Evolutionary conservation across 2,797 vertebrate species (phyloP), one percentile per base, ranked within the genome.

Genomic region (Gorsachius magnificus): DNA sequence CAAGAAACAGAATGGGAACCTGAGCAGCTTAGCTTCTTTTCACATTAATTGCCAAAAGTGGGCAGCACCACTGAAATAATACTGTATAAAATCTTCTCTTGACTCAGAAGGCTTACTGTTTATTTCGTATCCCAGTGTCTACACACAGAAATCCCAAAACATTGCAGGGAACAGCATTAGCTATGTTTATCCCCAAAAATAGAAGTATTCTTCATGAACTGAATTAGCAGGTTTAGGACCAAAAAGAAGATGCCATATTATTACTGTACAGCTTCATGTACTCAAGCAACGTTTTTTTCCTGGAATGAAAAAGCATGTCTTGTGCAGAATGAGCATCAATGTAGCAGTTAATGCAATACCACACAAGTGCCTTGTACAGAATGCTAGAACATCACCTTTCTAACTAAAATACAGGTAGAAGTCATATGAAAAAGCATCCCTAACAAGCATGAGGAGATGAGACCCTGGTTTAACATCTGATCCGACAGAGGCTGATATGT

Each of bases 1-100:
- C 46, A 65, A 91, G 77, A 81, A 93, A 61, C 58, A 93, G 80
- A 94, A 82, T 15, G 29, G 87, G 89, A 94, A 94, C 77, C 64
- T 3, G n/a, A 89, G 68, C 66, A 75, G 45, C 61, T 90, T 75
- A 65, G 61, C 19, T 68, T 89, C 78, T 91, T 83, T 86, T 72
- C 50, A 83, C 18, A 57, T 71, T 80, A 68, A 26, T 69, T 5
- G 22, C 57, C 79, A 78, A 96, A 93, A 93, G 53, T 64, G 53
- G 82, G 87, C 56, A 89, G 82, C 84, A 75, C 45, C 41, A 28
- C 22, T 81, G 69, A 95, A 87, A 75, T 38, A 76, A 89, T 83
- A 77, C 7, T 54, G 53, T 64, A 56, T 57, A 80, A 95, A 87
- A 87, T 79, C 63, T 90, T 56, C 48, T 87, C 45, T 82, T 69